Evolutionary conservation across 2,797 vertebrate species (phyloP), one percentile per base, ranked within the genome.

Genomic region (Xiphorhynchus erythropygius): DNA sequence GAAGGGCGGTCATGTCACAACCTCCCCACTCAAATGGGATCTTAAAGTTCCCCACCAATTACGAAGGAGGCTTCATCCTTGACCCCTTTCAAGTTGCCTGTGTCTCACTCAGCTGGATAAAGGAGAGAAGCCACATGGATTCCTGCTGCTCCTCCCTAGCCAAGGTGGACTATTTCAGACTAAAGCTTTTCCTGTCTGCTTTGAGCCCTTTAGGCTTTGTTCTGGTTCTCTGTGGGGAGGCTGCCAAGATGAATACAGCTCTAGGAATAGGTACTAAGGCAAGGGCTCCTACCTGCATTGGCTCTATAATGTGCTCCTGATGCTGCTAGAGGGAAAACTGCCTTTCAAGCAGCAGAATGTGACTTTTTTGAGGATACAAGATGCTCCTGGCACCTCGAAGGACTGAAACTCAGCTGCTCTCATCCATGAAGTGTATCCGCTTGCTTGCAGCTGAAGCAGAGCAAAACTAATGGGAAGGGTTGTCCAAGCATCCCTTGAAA

Each of bases 181-280:
- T 47, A 70, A 95, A 96, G 82, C 92, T 71, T 95, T 90, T 69
- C 41, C 55, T 80, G 28, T 11, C 80, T 65, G 50, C 91, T 94
- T 89, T 91, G 70, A 96, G 94, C 63, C 80, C 77, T 87, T 75
- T 18, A 46, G 49, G 60, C 79, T 97, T 92, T 93, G 81, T 95
- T 94, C 94, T 85, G 47, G 59, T 41, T 96, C 93, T 89, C 92
- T 1, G 0, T 67, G 70, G 96, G 92, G 80, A 92, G 81, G 65
- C 92, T 71, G 81, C 80, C 25, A 68, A 74, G 92, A 94, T 90
- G 74, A 97, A 88, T 82, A 55, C 70, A 82, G 64, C 73, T 89
- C 84, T 67, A 83, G 84, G 86, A 94, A 89, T 2, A 4, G 75
- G 74, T 87, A 88, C 42, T 87, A 60, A 78, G 49, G 65, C 76